Conservation (phyloP, 2,113 vertebrate genomes). For the Apaloderma vittatum region DNA sequence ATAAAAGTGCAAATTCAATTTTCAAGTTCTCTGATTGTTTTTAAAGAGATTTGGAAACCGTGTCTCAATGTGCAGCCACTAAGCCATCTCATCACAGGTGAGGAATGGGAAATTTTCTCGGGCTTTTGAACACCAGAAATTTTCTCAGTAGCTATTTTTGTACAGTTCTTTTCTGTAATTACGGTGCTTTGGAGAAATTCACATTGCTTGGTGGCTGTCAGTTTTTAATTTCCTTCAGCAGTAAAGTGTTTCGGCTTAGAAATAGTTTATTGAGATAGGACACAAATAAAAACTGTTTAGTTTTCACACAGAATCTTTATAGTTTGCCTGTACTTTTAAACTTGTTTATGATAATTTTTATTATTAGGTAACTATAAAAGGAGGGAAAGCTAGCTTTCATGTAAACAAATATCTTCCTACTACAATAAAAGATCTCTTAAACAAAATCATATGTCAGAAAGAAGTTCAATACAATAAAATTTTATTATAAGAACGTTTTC, state of each 20-base stretch:
- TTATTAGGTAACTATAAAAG: background rate
- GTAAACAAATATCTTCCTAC: background rate
- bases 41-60: background rate
- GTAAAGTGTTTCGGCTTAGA: background rate
- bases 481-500: background rate
- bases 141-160: background rate
- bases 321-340: background rate
- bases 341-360: background rate
- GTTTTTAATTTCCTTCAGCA: background rate
- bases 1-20: background rate
- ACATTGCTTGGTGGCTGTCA: background rate
- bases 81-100: background rate
- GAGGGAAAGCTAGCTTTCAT: background rate
- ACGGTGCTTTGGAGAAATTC: background rate
- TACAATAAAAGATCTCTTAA: background rate
- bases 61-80: background rate
- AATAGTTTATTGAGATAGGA: background rate
- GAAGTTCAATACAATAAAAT: background rate
- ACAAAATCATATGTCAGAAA: background rate
- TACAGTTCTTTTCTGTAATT: background rate
- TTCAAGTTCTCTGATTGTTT: background rate
- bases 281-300: background rate
- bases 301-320: background rate
- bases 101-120: background rate
- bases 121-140: background rate